Conservation (phyloP, 2,113 vertebrate genomes). For the Mesocricetus auratus region DNA sequence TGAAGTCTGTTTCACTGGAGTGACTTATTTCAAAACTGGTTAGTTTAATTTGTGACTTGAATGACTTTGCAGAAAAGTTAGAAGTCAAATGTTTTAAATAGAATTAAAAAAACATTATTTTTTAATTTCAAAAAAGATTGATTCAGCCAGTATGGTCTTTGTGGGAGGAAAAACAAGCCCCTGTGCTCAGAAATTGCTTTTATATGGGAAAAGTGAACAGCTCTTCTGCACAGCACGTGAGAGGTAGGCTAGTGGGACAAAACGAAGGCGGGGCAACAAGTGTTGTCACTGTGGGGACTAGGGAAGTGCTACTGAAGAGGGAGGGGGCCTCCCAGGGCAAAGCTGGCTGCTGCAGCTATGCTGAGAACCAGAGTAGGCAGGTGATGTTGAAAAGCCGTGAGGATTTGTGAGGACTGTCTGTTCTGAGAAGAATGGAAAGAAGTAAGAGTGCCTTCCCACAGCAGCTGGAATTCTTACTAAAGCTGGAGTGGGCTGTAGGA, state of each 20-base stretch:
- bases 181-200: background rate
- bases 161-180: background rate
- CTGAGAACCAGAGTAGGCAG: background rate
- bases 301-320: background rate
- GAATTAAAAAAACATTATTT: background rate
- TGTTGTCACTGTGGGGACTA: background rate
- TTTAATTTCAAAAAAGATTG: background rate
- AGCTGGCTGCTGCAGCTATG: background rate
- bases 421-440: conserved; percentile 27
- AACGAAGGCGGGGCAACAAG: background rate
- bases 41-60: conserved; percentile 23
- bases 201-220: background rate
- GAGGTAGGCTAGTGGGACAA: background rate
- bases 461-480: conserved; percentile 4
- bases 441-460: background rate
- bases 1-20: conserved; percentile 32
- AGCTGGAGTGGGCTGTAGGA: background rate
- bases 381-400: background rate
- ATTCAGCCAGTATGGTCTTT: background rate
- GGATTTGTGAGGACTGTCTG: background rate
- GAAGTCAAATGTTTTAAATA: conserved; percentile 39
- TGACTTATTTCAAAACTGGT: background rate
- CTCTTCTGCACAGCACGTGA: background rate
- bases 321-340: background rate
- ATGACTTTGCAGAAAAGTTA: conserved; percentile 41